Base-by-base conservation (phyloP, 2,797 vertebrate genomes). In the Mormyrops boulengeri region DNA sequence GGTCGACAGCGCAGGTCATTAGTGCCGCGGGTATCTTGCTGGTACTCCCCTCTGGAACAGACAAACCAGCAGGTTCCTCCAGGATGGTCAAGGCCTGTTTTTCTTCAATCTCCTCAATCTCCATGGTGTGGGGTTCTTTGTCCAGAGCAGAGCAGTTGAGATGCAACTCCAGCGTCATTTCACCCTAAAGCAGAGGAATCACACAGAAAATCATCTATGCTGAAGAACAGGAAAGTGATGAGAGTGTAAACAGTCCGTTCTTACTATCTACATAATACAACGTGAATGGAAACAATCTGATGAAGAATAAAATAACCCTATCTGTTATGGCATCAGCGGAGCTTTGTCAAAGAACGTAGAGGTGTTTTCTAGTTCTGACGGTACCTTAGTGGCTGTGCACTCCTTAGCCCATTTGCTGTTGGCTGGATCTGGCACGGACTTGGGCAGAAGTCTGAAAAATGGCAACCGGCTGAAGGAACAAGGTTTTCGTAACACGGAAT, bases 331-430 rank as follows among this genome's bases (percentile, higher is more conserved):
- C 38, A 77, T 38, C 69, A 47, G 41, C 7, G 4, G 14, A 19
- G 73, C 38, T 57, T 57, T 5, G 19, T 57, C 19, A 5, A 17
- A 17, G 3, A 17, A 57, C 19, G 14, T 17, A 57, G 4, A n/a
- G 55, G 19, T 4, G 55, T 80, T n/a, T 9, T 44, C 17, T 19
- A 38, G 14, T 88, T 52, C 14, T 26, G 26, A 7, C 60, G 22
- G 92, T 95, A 99, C 98, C 97, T 97, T 93, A 9, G 90, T 3
- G 6, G 92, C 89, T 0, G 0, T 30, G 49, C 93, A 96, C 17
- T 95, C 95, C 92, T 95, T 97, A 19, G 96, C 97, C 96, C 98
- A 99, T 0, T 95, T 94, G 90, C 98, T 98, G 0, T 99, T 99
- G 3, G 97, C 97, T 5, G 98, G 98, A 92, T 99, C 98, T 3